Evolutionary conservation across 2,888 invertebrate species (phyloP).

Genomic region (Dyspetes luteomarginatus): DNA sequence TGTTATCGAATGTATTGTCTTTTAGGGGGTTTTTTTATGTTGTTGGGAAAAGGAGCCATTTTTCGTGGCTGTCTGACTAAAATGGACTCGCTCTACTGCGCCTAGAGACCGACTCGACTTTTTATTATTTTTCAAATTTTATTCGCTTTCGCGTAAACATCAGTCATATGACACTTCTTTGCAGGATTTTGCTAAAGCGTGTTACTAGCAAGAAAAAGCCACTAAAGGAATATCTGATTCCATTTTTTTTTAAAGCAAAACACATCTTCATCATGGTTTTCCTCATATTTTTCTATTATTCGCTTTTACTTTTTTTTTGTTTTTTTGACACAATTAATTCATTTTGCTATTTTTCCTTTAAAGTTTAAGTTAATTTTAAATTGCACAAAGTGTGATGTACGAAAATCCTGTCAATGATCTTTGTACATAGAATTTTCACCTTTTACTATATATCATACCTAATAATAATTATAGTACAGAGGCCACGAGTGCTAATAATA

Average conservation of each 20-base stretch:
- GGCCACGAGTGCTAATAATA: background rate
- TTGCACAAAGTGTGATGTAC: background rate
- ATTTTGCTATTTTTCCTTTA: background rate
- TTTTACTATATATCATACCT: background rate
- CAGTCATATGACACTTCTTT: background rate
- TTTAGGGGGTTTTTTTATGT: background rate
- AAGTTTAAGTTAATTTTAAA: no score
- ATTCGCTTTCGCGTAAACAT: background rate
- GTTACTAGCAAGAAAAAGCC: conserved; percentile 41
- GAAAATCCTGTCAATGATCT: conserved; percentile 2
- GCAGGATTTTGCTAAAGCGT: conserved; percentile 19
- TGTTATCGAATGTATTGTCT: background rate
- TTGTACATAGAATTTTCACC: conserved; percentile 2
- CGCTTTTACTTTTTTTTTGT: conserved; percentile 6
- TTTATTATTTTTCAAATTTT: background rate
- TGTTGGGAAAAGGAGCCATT: no score
- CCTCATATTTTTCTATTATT: conserved; percentile 47
- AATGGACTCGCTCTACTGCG: conserved; percentile 35
- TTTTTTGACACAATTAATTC: conserved; percentile 30
- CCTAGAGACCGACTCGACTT: background rate
- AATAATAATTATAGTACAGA: conserved; percentile 5
- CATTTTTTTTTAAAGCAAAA: conserved; percentile 48
- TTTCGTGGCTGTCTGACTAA: conserved; percentile 20
- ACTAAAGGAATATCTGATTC: conserved; percentile 30
- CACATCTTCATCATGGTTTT: conserved; percentile 45